Conservation (phyloP, 2,113 vertebrate species). For the Spea bombifrons region DNA sequence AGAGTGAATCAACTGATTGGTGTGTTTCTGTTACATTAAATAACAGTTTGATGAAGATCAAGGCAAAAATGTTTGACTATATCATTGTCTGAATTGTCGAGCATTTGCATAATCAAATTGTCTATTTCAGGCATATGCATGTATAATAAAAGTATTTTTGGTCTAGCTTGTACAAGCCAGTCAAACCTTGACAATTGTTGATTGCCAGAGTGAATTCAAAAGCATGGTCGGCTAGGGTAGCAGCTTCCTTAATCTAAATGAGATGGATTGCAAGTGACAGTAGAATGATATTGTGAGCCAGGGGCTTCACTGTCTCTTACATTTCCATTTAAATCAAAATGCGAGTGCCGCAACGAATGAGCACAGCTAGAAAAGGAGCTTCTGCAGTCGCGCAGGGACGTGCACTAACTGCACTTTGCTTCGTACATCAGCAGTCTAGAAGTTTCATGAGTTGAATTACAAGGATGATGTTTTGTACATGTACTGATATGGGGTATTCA, state of each 20-base stretch:
- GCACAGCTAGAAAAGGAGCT: conserved; percentile 20
- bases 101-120: background rate
- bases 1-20: too few species aligned
- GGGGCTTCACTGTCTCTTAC: conserved; percentile 34
- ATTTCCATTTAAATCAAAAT: conserved; percentile 42
- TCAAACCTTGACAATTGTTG: conserved; percentile 34
- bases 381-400: background rate
- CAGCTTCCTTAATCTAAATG: conserved; percentile 20
- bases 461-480: background rate
- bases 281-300: conserved; percentile 22
- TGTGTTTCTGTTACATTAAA: background rate
- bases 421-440: background rate
- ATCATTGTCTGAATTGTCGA: background rate
- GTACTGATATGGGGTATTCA: background rate
- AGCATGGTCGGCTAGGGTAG: background rate
- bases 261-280: conserved; percentile 38
- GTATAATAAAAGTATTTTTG: background rate
- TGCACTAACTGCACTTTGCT: conserved; percentile 22
- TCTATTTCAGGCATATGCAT: background rate
- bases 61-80: background rate
- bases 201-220: conserved; percentile 26
- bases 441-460: conserved; percentile 10
- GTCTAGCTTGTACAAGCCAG: background rate
- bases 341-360: conserved; percentile 5
- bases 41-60: background rate